Conservation (phyloP, 30 jellyfish, hydroid and myxozoan genomes). For the Morbakka virulenta region DNA sequence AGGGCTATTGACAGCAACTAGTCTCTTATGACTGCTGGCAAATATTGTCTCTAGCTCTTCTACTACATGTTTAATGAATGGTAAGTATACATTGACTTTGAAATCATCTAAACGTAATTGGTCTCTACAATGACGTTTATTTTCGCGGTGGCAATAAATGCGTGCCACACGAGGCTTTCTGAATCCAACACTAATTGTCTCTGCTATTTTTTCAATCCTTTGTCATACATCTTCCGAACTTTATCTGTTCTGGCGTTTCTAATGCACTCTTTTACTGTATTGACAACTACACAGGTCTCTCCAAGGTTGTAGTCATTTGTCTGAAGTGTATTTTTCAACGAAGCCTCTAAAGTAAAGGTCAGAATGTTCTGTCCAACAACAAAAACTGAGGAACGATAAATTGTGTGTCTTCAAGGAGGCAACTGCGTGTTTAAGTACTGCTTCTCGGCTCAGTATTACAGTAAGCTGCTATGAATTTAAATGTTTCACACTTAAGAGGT, state of each 20-base stretch:
- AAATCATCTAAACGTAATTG: slow-evolving; percentile 26
- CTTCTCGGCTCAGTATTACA: slow-evolving; percentile 21
- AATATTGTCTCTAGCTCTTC: slow-evolving; percentile 38
- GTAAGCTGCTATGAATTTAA: slow-evolving; percentile 14
- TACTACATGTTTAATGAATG: slow-evolving; percentile 33
- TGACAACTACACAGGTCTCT: too few species aligned
- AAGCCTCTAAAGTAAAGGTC: too few species aligned
- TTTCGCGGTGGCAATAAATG: slow-evolving; percentile 32
- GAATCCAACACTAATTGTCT: slow-evolving; percentile 12
- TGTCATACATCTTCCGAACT: slow-evolving; percentile 9
- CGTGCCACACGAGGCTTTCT: slow-evolving; percentile 34
- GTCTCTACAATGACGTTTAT: slow-evolving; percentile 16
- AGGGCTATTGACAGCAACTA: slow-evolving; percentile 27
- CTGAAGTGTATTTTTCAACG: too few species aligned
- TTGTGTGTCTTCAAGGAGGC: too few species aligned
- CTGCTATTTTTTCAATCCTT: slow-evolving; percentile 37
- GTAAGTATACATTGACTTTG: slow-evolving; percentile 13
- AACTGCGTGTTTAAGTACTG: too few species aligned
- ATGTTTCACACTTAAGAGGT: slow-evolving; percentile 29
- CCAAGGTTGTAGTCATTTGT: too few species aligned
- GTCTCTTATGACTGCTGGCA: slow-evolving; percentile 38
- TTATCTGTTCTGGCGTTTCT: too few species aligned
- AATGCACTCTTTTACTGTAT: too few species aligned
- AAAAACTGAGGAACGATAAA: too few species aligned
- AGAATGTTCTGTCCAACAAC: too few species aligned